A percentile compares a stretch with the other conserved stretches of the same genome.
phyloP scores from a whole-genome alignment of 1,140 invertebrate genomes.

The Heliconius hewitsoni region DNA sequence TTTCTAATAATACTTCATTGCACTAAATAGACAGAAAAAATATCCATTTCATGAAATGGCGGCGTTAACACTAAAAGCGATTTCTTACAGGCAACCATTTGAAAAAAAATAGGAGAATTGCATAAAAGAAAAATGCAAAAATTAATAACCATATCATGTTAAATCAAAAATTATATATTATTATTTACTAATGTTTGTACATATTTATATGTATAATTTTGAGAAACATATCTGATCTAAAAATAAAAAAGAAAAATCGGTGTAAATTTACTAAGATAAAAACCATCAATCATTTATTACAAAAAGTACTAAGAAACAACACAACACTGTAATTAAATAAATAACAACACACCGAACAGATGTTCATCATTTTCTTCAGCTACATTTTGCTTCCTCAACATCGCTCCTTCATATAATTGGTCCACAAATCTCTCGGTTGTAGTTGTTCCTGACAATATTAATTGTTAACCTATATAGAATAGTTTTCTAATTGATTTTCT shows the following conservation, averaged over 20 bases:
- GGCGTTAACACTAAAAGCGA: no score
- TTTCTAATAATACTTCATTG: no score
- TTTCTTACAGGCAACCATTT: no score
- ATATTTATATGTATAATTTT: no score
- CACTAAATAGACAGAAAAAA: no score
- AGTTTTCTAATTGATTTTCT: not conserved
- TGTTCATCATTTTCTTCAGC: slow-evolving; percentile 14
- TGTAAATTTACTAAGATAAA: not conserved
- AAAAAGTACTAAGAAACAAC: not conserved
- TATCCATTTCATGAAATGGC: no score
- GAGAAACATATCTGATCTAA: no score
- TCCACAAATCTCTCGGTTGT: not conserved
- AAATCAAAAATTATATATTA: no score
- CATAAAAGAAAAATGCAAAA: no score
- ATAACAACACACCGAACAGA: slow-evolving; percentile 26
- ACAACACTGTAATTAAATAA: not conserved
- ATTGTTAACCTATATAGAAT: not conserved
- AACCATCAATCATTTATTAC: not conserved
- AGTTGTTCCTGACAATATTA: slow-evolving; percentile 9
- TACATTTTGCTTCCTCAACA: not conserved
- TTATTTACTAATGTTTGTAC: no score
- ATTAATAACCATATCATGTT: no score
- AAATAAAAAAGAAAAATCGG: not conserved
- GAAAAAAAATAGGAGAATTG: no score
- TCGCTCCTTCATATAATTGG: not conserved